Base-by-base conservation (phyloP, 2,888 invertebrate species). In the Eudasyphora cyanicolor region DNA sequence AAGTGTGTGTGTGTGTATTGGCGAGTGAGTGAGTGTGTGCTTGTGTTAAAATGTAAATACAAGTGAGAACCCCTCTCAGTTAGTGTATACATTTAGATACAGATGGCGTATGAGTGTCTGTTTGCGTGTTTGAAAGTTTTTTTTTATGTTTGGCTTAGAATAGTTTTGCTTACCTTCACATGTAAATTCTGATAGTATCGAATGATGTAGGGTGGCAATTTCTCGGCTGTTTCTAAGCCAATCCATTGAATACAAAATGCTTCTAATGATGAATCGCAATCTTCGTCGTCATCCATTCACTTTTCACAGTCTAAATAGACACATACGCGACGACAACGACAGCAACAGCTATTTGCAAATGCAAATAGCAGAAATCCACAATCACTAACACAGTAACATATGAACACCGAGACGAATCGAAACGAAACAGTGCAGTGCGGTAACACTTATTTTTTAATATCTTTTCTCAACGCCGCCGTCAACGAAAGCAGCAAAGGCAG, bases 191-290 rank as follows among this genome's bases (percentile, higher is more conserved):
- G 93, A 90, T 95, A 95, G 91, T 95, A 95, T 89, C 94, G 94
- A 91, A 94, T 94, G 88, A 95, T 94, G 89, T 95, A 94, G 2
- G 93, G 93, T 12, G 95, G 95, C 89, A 95, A 90, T 8, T 94
- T 92, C 54, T 93, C 93, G 86, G 94, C 94, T 70, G 95, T 95
- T 90, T 95, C 95, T 90, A 94, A 94, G 71, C 95, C 95, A 89
- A 95, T 95, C 95, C 95, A 95, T 85, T 92, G 92, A 79, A 89
- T 87, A 42, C 88, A 86, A 86, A 89, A 87, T 76, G 88, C 86
- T 76, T 86, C 81, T 76, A 87, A 81, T 67, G 86, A 83, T 73
- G 86, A 85, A 85, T 86, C 84, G 69, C 82, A 76, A 83, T 82
- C 86, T 79, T 88, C 87, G 79, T 87, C 86, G 79, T 87, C 87